Conservation (phyloP, 2,888 invertebrate genomes). For the Heteromyza rotundicornis region DNA sequence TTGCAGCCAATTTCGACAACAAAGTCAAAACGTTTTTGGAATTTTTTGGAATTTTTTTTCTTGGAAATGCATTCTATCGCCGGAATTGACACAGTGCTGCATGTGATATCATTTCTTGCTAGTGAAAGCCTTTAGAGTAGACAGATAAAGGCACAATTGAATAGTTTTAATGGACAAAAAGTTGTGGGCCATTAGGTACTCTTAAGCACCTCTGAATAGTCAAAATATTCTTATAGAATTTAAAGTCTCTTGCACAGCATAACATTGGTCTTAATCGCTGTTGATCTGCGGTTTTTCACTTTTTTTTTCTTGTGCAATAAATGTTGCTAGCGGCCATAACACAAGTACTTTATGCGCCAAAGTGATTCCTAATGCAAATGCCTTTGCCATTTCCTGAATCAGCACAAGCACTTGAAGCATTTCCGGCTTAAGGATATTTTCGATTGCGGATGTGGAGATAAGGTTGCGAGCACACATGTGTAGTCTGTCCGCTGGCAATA, state of each 20-base stretch:
- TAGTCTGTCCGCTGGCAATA: not conserved
- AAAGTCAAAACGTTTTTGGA: not conserved
- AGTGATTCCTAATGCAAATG: conserved; percentile 53
- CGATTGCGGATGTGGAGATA: not conserved
- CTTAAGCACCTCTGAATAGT: no score
- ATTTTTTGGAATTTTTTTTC: not conserved
- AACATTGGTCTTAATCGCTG: not conserved
- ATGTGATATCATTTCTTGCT: no score
- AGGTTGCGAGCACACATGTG: not conserved
- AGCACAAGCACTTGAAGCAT: conserved; percentile 31
- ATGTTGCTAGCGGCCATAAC: conserved; percentile 46
- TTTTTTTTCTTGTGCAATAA: not conserved
- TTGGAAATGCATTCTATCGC: not conserved
- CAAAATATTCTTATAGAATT: not conserved
- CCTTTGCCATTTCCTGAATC: conserved; percentile 55
- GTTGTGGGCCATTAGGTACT: no score
- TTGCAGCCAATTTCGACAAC: not conserved
- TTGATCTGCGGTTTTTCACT: not conserved
- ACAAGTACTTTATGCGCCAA: conserved; percentile 52
- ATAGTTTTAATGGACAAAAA: no score
- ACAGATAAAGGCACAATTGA: no score
- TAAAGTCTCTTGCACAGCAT: not conserved
- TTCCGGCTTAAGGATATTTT: conserved; percentile 5
- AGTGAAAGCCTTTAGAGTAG: no score
- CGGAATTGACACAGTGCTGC: no score